Conservation (phyloP, 2,888 invertebrate species). For the Celastrina argiolus region DNA sequence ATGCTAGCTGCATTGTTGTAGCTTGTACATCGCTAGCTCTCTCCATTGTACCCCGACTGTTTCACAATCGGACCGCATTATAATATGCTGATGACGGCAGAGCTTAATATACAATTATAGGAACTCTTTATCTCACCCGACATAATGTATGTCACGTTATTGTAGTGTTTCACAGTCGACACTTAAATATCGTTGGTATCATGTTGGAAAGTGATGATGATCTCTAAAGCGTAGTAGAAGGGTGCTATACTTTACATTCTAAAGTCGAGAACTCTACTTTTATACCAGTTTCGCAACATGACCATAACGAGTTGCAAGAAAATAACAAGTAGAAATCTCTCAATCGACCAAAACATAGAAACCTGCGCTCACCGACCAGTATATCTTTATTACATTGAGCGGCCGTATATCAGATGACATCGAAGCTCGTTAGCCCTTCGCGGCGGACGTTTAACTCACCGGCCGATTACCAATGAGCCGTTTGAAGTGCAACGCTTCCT, state of each 20-base stretch:
- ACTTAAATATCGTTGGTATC: neutral
- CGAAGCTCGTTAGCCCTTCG: slow-evolving; percentile 69
- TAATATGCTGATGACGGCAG: slow-evolving; percentile 43
- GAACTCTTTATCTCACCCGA: slow-evolving; percentile 39
- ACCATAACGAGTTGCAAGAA: slow-evolving; percentile 11
- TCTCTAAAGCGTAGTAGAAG: neutral
- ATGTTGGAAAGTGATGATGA: neutral
- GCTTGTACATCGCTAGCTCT: slow-evolving; percentile 52
- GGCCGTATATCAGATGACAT: slow-evolving; percentile 61
- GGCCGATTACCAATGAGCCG: slow-evolving; percentile 57
- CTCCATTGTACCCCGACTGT: slow-evolving; percentile 64
- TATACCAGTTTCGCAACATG: slow-evolving; percentile 10
- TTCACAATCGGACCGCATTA: slow-evolving; percentile 62
- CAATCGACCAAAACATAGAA: slow-evolving; percentile 25
- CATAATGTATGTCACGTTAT: neutral
- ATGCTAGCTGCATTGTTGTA: neutral
- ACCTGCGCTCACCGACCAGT: slow-evolving; percentile 22
- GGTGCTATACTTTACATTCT: slow-evolving; percentile 41
- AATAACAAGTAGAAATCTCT: slow-evolving; percentile 24
- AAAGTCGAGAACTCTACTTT: slow-evolving; percentile 1
- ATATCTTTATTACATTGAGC: slow-evolving; percentile 30
- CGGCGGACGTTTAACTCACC: slow-evolving; percentile 56
- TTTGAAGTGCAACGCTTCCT: slow-evolving; percentile 45
- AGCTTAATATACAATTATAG: slow-evolving; percentile 39
- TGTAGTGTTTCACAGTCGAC: neutral